Base-by-base conservation (phyloP, 1,140 invertebrate species). In the Aphaenogaster rudis region DNA sequence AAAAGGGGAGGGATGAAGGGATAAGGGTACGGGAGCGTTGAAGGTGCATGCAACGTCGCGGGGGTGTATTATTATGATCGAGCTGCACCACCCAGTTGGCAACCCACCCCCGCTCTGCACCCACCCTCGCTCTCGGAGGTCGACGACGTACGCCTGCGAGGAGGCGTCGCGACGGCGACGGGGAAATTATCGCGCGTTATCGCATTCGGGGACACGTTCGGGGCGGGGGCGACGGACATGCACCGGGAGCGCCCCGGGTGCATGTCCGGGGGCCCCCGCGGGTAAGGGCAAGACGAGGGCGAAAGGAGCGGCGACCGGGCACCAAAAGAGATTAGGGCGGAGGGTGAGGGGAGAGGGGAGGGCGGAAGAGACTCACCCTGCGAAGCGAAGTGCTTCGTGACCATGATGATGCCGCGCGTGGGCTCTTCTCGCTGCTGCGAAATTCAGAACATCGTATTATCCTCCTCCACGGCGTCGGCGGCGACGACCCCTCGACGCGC, bases 321-420 rank as follows among this genome's bases (percentile, higher is more conserved):
- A 21, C 54, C 28, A 28, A 28, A 28, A 28, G 33, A 36, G 1
- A 28, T 0, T 7, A 13, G 15, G 6, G 0, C 33, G 15, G 33
- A 8, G 2, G n/a, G 33, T 2, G 42, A 1, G 33, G 17, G 4
- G 50, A 42, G 52, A 42, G 8, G 17, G 17, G 42, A 5, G 28
- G 28, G 28, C 28, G 28, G 7, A 11, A 78, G 42, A 36, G 39
- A 36, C 94, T 95, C 90, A 95, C 94, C 94, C 94, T 94, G 94
- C 81, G 89, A 88, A n/a, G 80, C 80, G 79, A 94, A 94, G 88
- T 95, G 93, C 91, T 94, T 94, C 86, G 93, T 92, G 92, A 95
- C 92, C 94, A 95, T 94, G 93, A 92, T 90, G 80, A 84, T 63
- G 42, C 80, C 80, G 88, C 86, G 64, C 71, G 88, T 80, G 78